Evolutionary conservation across 2,888 invertebrate species (phyloP).

Genomic region (Aricia artaxerxes): DNA sequence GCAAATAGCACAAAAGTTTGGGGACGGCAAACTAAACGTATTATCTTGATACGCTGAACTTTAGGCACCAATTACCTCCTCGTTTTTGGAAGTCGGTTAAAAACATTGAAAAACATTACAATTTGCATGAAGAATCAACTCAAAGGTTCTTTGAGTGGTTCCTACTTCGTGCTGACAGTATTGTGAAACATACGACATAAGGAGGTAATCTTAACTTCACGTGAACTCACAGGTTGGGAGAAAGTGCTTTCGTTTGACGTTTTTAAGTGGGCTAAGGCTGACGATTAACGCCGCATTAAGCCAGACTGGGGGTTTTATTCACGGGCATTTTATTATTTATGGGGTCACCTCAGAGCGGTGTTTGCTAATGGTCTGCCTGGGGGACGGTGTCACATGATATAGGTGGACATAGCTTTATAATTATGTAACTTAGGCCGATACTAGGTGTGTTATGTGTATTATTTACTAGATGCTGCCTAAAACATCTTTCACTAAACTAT

Average conservation of each 20-base stretch:
- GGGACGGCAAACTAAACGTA: no score
- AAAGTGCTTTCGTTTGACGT: conserved; percentile 43
- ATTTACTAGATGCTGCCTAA: neutral
- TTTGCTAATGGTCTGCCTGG: conserved; percentile 46
- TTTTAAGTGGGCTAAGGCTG: conserved; percentile 44
- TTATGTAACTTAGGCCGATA: neutral
- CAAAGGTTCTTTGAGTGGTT: neutral
- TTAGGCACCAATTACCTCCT: no score
- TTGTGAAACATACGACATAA: neutral
- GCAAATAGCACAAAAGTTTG: no score
- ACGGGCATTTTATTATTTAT: conserved; percentile 53
- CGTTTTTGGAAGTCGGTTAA: no score
- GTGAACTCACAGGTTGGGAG: conserved; percentile 37
- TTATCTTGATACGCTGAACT: no score
- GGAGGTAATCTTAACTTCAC: conserved; percentile 30
- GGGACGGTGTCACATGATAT: conserved; percentile 47
- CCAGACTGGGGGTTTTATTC: conserved; percentile 53
- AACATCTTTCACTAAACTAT: neutral
- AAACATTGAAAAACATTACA: no score
- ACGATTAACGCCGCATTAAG: conserved; percentile 59
- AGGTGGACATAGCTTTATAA: conserved; percentile 32
- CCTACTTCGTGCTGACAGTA: neutral
- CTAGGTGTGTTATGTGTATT: neutral
- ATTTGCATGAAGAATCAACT: no score
- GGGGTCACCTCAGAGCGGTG: conserved; percentile 52